These are phyloP conservation scores for Torymus auratus DNA, from an alignment of 2,888 invertebrate species.

Conservation along the genomic window DNA sequence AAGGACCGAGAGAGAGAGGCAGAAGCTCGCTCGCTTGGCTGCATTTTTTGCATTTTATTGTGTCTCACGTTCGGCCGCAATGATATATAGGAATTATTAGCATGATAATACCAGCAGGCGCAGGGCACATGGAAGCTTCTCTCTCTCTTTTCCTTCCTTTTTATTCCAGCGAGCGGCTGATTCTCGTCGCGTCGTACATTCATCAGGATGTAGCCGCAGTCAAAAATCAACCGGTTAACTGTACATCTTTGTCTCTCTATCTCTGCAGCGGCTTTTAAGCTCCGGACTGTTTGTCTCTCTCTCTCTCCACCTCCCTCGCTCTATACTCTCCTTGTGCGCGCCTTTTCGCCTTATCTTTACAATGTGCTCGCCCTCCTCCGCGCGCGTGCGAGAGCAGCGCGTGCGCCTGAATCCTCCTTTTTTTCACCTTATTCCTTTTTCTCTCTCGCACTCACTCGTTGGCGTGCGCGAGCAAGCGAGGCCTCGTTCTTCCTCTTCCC, in stretches of 20 bases:
- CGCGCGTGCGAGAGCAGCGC: not conserved
- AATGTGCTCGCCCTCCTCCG: constrained; percentile 32
- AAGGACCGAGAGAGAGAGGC: not conserved
- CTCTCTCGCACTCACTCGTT: constrained; percentile 10
- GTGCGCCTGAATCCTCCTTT: not conserved
- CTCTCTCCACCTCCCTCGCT: constrained; percentile 26
- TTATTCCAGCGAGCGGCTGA: not conserved
- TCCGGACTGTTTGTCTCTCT: constrained; percentile 47
- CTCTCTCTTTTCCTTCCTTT: not conserved
- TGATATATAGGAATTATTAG: constrained; percentile 16
- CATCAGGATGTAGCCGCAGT: constrained; percentile 32
- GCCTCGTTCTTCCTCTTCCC: constrained; percentile 28
- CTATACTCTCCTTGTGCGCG: too few species aligned
- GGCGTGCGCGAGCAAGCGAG: too few species aligned
- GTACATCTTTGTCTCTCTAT: constrained; percentile 54
- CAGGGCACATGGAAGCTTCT: too few species aligned
- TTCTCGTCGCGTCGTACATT: constrained; percentile 6
- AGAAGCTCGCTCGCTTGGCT: not conserved
- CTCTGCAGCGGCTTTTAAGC: constrained; percentile 55
- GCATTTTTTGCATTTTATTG: constrained; percentile 2
- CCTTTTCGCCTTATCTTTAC: constrained; percentile 42
- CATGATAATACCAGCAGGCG: not conserved
- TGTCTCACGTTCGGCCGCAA: not conserved
- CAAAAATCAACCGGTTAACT: constrained; percentile 47
- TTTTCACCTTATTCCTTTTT: constrained; percentile 1